Evolutionary conservation across 1,140 invertebrate species (phyloP).

Genomic region (Solenopsis fugax): DNA sequence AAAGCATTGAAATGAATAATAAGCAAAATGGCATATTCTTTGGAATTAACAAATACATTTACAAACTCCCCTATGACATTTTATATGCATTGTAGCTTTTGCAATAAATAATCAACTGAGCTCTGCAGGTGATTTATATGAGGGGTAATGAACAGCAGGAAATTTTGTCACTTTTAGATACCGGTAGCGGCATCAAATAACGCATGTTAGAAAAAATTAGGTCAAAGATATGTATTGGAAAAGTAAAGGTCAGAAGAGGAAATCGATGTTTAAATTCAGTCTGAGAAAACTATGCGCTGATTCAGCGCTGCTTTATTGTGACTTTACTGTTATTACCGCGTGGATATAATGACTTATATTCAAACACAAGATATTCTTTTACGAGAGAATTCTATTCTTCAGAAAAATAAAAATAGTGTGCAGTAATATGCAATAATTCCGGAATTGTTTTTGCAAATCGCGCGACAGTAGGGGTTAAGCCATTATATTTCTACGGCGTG

Average conservation of each 20-base stretch:
- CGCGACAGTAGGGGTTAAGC: background rate
- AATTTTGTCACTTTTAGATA: background rate
- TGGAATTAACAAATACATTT: background rate
- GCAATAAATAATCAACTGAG: background rate
- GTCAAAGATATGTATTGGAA: slow-evolving; percentile 1
- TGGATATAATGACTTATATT: slow-evolving; percentile 15
- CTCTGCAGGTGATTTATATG: background rate
- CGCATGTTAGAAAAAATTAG: slow-evolving; percentile 2
- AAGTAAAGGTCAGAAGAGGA: slow-evolving; percentile 34
- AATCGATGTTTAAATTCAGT: slow-evolving; percentile 36
- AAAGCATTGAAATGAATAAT: no score
- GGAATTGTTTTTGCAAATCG: background rate
- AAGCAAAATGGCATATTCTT: background rate
- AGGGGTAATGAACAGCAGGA: background rate
- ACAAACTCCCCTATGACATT: background rate
- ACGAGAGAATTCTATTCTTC: background rate
- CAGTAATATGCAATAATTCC: slow-evolving; percentile 4
- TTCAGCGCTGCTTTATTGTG: slow-evolving; percentile 2
- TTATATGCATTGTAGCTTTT: background rate
- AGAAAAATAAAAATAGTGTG: background rate
- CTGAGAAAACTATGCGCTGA: background rate
- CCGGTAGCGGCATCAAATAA: background rate
- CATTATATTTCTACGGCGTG: slow-evolving; percentile 19
- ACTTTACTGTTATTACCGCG: slow-evolving; percentile 23
- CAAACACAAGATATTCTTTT: background rate